Percentiles rank a stretch among this genome's conserved stretches.
Evolutionary conservation across 2,797 vertebrate genomes (phyloP).

Genomic region (Macropus fuliginosus): DNA sequence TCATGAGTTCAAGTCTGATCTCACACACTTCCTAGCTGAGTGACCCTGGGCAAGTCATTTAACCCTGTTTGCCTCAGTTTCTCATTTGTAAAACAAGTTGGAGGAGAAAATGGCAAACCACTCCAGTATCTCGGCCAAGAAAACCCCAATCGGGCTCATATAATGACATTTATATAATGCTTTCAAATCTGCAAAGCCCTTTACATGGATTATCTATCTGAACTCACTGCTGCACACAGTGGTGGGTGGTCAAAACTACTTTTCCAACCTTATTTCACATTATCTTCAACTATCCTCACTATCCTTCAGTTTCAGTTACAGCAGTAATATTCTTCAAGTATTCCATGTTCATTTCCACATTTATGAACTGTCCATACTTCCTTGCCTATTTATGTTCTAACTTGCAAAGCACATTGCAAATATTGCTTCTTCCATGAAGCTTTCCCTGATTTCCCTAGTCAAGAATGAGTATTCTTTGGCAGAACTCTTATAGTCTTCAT

Average conservation of each 20-base stretch:
- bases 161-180: neutral
- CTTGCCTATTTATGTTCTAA: neutral
- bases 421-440: neutral
- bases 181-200: neutral
- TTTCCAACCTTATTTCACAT: neutral
- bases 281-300: neutral
- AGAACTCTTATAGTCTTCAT: neutral
- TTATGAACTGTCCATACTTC: neutral
- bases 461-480: neutral
- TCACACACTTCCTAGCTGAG: too few species aligned
- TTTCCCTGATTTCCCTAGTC: slow-evolving; percentile 11
- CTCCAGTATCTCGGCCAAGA: too few species aligned
- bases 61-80: too few species aligned
- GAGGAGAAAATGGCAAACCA: too few species aligned
- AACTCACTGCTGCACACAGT: too few species aligned
- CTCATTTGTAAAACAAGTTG: too few species aligned
- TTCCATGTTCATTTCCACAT: neutral
- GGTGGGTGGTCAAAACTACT: neutral
- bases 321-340: neutral
- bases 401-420: neutral
- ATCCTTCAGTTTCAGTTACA: neutral
- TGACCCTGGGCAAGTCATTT: too few species aligned
- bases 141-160: too few species aligned
- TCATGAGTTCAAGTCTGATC: too few species aligned
- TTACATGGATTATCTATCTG: too few species aligned